A percentile compares a stretch with the other conserved stretches of the same genome.
These are phyloP conservation scores for Eristalis tenax DNA, from an alignment of 2,888 invertebrate genomes.

Conservation along the genomic window DNA sequence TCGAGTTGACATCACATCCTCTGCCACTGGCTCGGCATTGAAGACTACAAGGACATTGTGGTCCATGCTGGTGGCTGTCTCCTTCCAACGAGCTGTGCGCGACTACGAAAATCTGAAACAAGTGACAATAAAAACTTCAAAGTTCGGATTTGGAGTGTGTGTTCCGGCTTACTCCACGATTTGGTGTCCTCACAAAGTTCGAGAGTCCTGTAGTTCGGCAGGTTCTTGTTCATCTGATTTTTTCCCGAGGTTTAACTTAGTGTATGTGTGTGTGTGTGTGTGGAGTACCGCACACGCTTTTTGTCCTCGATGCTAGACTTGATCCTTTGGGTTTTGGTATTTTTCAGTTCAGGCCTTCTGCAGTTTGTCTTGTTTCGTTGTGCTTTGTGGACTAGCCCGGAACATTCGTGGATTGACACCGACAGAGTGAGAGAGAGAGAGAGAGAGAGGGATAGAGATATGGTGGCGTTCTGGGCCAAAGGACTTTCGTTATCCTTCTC, in stretches of 20 bases:
- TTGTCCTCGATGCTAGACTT: not conserved
- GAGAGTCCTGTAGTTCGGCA: constrained; percentile 21
- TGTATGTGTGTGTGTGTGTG: too few species aligned
- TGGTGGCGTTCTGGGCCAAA: constrained; percentile 58
- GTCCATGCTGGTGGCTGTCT: not conserved
- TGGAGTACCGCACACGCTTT: not conserved
- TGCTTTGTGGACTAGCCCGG: constrained; percentile 43
- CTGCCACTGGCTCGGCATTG: constrained; percentile 39
- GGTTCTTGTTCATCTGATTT: constrained; percentile 39
- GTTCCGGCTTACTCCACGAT: constrained; percentile 54
- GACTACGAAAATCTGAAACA: constrained; percentile 60
- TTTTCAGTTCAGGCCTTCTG: constrained; percentile 53
- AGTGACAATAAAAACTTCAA: constrained; percentile 69
- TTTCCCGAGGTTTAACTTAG: not conserved
- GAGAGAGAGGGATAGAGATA: not conserved
- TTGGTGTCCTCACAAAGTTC: constrained; percentile 52
- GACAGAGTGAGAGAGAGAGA: not conserved
- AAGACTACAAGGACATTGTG: constrained; percentile 37
- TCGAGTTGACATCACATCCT: constrained; percentile 21
- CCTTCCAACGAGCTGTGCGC: not conserved
- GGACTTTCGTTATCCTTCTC: constrained; percentile 68
- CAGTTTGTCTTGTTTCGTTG: constrained; percentile 49
- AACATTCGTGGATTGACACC: not conserved
- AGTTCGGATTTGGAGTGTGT: constrained; percentile 65
- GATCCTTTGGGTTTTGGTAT: constrained; percentile 39